phyloP scores from a whole-genome alignment of 2,113 vertebrate species.

The Physeter macrocephalus region DNA sequence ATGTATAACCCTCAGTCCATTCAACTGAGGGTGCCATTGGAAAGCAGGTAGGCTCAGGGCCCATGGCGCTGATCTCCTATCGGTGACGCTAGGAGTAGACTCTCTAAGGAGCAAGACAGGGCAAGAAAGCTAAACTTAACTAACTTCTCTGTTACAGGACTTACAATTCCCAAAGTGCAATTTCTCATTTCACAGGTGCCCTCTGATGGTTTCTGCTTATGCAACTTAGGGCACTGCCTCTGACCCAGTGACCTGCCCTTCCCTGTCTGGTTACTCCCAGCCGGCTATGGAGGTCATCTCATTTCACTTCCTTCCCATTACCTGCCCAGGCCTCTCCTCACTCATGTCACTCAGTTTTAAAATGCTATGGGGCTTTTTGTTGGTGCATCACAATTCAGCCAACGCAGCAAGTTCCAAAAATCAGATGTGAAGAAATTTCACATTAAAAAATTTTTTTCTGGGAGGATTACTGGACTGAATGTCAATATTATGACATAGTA shows the following conservation, averaged over 20 bases:
- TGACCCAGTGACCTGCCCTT: not conserved
- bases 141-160: not conserved
- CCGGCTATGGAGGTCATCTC: not conserved
- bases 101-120: not conserved
- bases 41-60: not conserved
- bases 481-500: too few species aligned
- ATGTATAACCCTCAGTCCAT: not conserved
- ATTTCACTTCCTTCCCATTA: not conserved
- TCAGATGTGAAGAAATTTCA: not conserved
- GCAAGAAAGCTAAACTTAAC: not conserved
- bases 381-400: not conserved
- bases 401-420: not conserved
- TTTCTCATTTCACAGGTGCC: not conserved
- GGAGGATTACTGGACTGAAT: too few species aligned
- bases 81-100: not conserved
- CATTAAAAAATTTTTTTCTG: not conserved
- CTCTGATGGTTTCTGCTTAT: not conserved
- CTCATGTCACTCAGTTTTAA: not conserved
- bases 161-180: not conserved
- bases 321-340: not conserved
- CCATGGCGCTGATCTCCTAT: not conserved
- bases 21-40: not conserved
- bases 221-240: not conserved
- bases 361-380: not conserved
- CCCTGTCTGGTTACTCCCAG: not conserved